These are phyloP conservation scores for Empis livida DNA, from an alignment of 2,888 invertebrate genomes.

Conservation along the genomic window DNA sequence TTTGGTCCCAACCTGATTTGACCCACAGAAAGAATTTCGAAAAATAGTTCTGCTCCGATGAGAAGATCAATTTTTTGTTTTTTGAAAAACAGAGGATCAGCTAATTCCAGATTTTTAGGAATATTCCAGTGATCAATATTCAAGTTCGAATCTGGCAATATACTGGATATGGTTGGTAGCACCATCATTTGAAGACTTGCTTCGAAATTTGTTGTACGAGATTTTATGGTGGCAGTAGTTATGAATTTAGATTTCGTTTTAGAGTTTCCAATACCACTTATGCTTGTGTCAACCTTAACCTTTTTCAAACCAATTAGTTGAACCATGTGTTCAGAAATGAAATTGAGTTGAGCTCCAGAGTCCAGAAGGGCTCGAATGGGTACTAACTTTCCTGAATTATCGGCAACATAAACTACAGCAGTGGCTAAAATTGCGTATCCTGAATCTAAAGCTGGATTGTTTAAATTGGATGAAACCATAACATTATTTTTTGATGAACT, in stretches of 20 bases:
- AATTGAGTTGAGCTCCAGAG: background rate
- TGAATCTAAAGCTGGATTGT: background rate
- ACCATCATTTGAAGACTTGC: background rate
- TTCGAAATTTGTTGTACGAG: background rate
- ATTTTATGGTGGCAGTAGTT: background rate
- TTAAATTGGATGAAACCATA: background rate
- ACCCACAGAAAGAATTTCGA: constrained; percentile 9
- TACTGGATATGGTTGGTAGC: background rate
- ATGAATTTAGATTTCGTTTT: background rate
- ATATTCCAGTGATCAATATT: background rate
- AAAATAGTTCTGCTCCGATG: constrained; percentile 9
- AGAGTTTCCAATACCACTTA: background rate
- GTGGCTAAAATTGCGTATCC: background rate
- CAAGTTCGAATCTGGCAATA: background rate
- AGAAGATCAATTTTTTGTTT: background rate
- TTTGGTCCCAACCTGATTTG: constrained; percentile 10
- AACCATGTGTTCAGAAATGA: background rate
- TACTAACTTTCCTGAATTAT: background rate
- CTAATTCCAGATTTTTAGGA: background rate
- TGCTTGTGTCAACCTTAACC: background rate
- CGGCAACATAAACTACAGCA: background rate
- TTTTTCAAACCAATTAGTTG: background rate
- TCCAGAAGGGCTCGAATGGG: background rate
- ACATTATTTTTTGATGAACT: background rate
- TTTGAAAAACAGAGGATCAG: background rate